A percentile compares a stretch with the other conserved stretches of the same genome.
These are phyloP conservation scores for Trichechus manatus DNA, from an alignment of 2,113 vertebrate genomes.

Conservation along the genomic window DNA sequence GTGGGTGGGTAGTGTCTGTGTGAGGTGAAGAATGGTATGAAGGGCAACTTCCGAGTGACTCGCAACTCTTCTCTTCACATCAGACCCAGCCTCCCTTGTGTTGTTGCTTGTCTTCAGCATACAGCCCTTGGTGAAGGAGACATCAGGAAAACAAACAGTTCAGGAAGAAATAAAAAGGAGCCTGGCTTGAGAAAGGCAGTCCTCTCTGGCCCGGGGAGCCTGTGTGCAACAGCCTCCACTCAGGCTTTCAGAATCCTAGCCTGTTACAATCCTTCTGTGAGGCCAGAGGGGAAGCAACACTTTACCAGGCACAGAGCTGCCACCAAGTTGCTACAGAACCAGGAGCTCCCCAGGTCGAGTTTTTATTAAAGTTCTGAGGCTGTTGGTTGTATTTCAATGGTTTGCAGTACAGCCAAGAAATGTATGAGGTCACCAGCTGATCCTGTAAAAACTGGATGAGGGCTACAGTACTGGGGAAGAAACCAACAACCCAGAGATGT, in stretches of 20 bases:
- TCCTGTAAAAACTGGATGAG: slow-evolving; percentile 20
- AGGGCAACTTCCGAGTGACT: not conserved
- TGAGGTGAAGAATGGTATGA: not conserved
- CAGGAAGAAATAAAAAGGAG: not conserved
- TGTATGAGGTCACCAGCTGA: slow-evolving; percentile 43
- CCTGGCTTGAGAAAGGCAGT: not conserved
- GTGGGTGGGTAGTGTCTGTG: accelerated
- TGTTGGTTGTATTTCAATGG: not conserved
- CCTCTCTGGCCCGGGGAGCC: not conserved
- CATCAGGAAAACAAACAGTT: not conserved
- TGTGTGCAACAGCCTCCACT: not conserved
- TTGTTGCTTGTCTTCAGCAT: not conserved
- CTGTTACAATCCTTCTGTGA: slow-evolving; percentile 25
- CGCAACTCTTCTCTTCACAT: not conserved
- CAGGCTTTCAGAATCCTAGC: not conserved
- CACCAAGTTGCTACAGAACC: slow-evolving; percentile 16
- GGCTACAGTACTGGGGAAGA: not conserved
- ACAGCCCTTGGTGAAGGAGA: not conserved
- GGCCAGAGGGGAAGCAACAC: slow-evolving; percentile 50
- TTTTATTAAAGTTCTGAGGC: slow-evolving; percentile 42
- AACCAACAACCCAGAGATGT: not conserved
- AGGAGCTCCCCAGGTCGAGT: slow-evolving; percentile 49
- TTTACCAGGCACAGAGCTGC: slow-evolving; percentile 32
- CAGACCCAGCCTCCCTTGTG: not conserved
- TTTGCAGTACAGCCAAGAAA: not conserved